These are phyloP conservation scores for Hyles lineata DNA, from an alignment of 2,888 invertebrate genomes.

Conservation along the genomic window DNA sequence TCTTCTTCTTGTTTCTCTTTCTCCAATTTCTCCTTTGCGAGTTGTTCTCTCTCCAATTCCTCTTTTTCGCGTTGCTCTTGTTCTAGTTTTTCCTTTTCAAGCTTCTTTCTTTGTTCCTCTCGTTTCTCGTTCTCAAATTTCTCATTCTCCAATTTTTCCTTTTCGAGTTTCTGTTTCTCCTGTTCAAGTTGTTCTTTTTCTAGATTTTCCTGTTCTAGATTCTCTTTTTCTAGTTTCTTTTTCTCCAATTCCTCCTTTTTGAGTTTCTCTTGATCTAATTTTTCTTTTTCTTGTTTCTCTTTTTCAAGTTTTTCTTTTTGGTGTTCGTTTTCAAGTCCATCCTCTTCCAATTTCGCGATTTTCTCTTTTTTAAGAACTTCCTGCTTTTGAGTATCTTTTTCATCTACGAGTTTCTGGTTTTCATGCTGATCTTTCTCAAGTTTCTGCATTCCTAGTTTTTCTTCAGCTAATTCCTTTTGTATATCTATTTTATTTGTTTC, in stretches of 20 bases:
- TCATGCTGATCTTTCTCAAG: not conserved
- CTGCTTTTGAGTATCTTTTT: no score
- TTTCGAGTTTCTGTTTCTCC: constrained; percentile 25
- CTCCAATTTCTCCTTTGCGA: constrained; percentile 35
- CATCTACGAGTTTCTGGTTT: constrained; percentile 26
- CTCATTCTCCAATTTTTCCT: not conserved
- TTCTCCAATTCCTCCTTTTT: constrained; percentile 34
- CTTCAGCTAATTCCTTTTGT: constrained; percentile 14
- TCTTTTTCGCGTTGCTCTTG: no score
- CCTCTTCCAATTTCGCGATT: no score
- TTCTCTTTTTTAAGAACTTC: no score
- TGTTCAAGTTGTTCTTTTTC: constrained; percentile 26
- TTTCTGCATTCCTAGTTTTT: constrained; percentile 15
- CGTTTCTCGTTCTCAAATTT: no score
- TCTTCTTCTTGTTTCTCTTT: not conserved
- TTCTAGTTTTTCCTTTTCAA: no score
- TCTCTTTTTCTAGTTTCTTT: constrained; percentile 15
- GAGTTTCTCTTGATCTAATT: constrained; percentile 23
- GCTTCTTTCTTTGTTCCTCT: no score
- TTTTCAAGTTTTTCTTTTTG: constrained; percentile 25
- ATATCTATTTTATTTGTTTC: constrained; percentile 14
- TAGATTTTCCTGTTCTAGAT: constrained; percentile 33
- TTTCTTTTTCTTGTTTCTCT: constrained; percentile 37
- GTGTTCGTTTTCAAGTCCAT: no score
- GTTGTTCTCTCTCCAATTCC: not conserved